phyloP scores from a whole-genome alignment of 1,140 invertebrate species.

The Berghia stephanieae region DNA sequence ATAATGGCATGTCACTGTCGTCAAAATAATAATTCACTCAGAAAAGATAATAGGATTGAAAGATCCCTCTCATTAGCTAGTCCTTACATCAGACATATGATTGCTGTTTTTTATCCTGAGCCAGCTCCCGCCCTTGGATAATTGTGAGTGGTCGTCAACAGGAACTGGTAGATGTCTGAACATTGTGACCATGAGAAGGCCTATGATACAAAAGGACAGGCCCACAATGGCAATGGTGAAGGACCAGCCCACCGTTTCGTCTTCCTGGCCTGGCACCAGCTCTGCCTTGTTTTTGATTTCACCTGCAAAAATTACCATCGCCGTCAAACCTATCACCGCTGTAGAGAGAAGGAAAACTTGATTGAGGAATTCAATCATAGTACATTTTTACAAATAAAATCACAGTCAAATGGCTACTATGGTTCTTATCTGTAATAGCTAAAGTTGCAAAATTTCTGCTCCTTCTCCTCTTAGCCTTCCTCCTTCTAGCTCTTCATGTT shows the following conservation, averaged over 20 bases:
- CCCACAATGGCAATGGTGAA: slow-evolving; percentile 25
- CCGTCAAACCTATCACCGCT: slow-evolving; percentile 18
- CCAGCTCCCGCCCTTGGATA: background rate
- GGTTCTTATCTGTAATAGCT: too few species aligned
- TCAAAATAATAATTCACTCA: too few species aligned
- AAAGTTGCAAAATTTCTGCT: too few species aligned
- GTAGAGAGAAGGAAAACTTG: background rate
- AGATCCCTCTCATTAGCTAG: too few species aligned
- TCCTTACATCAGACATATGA: too few species aligned
- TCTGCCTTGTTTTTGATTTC: slow-evolving; percentile 27
- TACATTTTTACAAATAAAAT: background rate
- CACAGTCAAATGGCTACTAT: background rate
- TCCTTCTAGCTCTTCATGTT: too few species aligned
- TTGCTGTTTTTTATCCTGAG: too few species aligned
- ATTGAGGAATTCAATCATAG: background rate
- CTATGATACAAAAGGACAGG: background rate
- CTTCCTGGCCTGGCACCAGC: slow-evolving; percentile 17
- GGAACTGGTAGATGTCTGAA: slow-evolving; percentile 20
- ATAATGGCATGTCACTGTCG: too few species aligned
- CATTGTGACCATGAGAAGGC: slow-evolving; percentile 16
- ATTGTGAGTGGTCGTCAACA: too few species aligned
- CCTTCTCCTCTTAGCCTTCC: too few species aligned
- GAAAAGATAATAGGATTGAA: too few species aligned
- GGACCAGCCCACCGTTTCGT: slow-evolving; percentile 28
- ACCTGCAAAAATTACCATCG: slow-evolving; percentile 28